Conservation (phyloP, 2,888 invertebrate genomes). For the Drosophila borborema region DNA sequence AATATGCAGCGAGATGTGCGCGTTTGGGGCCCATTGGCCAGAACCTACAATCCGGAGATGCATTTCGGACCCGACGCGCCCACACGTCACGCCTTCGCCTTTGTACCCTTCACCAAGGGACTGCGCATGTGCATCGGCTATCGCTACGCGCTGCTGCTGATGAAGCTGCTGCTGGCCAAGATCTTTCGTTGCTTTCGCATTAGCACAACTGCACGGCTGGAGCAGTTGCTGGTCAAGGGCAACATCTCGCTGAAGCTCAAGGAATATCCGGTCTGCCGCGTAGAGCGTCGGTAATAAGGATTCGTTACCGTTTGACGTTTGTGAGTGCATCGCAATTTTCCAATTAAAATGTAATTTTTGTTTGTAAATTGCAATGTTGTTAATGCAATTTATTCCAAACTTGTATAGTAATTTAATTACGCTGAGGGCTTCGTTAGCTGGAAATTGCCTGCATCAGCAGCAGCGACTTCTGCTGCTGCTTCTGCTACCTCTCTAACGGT, state of each 20-base stretch:
- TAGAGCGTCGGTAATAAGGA: conserved; percentile 56
- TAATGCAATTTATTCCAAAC: conserved; percentile 70
- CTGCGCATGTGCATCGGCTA: conserved; percentile 84
- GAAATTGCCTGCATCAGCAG: conserved; percentile 43
- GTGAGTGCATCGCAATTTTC: conserved; percentile 55
- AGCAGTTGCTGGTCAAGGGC: conserved; percentile 77
- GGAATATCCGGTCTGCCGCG: conserved; percentile 78
- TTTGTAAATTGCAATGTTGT: conserved; percentile 44
- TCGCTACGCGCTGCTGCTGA: conserved; percentile 81
- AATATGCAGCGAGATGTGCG: conserved; percentile 80
- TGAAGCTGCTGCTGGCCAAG: conserved; percentile 81
- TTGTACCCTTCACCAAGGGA: conserved; percentile 83
- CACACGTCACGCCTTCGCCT: conserved; percentile 78
- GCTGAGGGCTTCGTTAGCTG: conserved; percentile 36
- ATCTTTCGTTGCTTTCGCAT: conserved; percentile 81
- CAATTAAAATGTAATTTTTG: conserved; percentile 72
- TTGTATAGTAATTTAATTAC: conserved; percentile 59
- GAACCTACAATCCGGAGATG: conserved; percentile 78
- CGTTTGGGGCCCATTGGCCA: conserved; percentile 82
- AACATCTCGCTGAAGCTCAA: conserved; percentile 82
- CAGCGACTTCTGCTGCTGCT: background rate
- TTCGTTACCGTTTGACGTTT: background rate
- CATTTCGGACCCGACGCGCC: conserved; percentile 75
- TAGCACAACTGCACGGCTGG: conserved; percentile 66
- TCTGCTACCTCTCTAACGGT: background rate